Evolutionary conservation across 2,797 vertebrate species (phyloP), one percentile per base, ranked within the genome.

Genomic region (Falco concolor): DNA sequence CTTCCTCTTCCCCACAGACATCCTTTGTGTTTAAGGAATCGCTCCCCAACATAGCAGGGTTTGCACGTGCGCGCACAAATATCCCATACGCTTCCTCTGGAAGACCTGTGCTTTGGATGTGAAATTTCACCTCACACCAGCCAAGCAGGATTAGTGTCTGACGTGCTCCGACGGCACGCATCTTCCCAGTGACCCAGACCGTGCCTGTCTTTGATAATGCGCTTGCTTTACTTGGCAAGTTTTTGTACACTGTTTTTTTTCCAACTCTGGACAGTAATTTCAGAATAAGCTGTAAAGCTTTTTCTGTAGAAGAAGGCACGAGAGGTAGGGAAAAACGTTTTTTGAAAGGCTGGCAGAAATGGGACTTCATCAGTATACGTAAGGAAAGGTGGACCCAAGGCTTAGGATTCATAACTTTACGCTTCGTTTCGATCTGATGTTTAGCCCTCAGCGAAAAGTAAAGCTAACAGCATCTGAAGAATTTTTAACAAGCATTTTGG

Each of bases 11-110:
- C n/a, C 18, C 13, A 4, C 21, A 69, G 45, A 40, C 30, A 28
- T 15, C 2, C 23, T 57, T 80, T 68, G 22, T 54, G 8, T 64
- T 84, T 59, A n/a, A 25, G 47, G 40, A 47, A 6, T 54, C 68
- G 61, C 36, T 60, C 63, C 19, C 36, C 28, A 59, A 0, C 24
- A 13, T 8, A 27, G 42, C 47, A 36, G 36, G 22, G 42, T 73
- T 27, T 76, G 12, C 45, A 6, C 63, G 10, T n/a, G 9, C n/a
- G n/a, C 7, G 6, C 1, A 4, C 3, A 8, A 7, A 5, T 23
- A 25, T 63, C n/a, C 42, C 8, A 5, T 6, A 6, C 1, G 1
- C 67, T 59, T 45, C 24, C 65, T 47, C 30, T 9, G 22, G 50
- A 57, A 52, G 22, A 56, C 32, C 10, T 3, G 0, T 68, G 45